Conservation (phyloP, 2,888 invertebrate genomes). For the Drosophila bunnanda region DNA sequence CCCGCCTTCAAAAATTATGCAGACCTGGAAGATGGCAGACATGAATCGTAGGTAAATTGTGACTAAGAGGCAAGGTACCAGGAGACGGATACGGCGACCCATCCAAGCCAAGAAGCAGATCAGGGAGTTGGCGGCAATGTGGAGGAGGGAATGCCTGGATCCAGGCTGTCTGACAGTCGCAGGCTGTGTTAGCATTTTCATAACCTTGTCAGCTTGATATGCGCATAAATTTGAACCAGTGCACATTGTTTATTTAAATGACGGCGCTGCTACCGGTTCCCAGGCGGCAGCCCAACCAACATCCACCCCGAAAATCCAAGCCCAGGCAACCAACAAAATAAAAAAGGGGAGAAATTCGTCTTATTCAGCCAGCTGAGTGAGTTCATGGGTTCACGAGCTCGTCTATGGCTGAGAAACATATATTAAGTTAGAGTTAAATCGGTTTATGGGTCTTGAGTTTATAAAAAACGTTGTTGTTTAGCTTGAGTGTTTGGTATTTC, state of each 20-base stretch:
- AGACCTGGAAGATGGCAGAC: slow-evolving; percentile 15
- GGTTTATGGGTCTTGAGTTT: background rate
- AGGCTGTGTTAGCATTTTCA: slow-evolving; percentile 73
- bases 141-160: slow-evolving; percentile 1
- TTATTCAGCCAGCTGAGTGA: slow-evolving; percentile 3
- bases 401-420: background rate
- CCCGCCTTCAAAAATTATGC: slow-evolving; percentile 39
- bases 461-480: background rate
- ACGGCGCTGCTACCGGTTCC: slow-evolving; percentile 59
- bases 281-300: slow-evolving; percentile 29
- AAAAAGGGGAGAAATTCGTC: slow-evolving; percentile 2
- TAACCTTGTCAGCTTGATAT: slow-evolving; percentile 80
- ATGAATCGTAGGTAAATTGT: slow-evolving; percentile 54
- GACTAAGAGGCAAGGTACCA: slow-evolving; percentile 17
- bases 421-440: background rate
- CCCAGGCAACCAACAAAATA: slow-evolving; percentile 7
- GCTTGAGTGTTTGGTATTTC: background rate
- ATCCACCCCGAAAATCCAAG: slow-evolving; percentile 37
- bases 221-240: slow-evolving; percentile 79
- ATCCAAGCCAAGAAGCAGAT: slow-evolving; percentile 33
- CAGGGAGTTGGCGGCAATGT: slow-evolving; percentile 3
- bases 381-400: slow-evolving; percentile 1
- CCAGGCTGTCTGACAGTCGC: slow-evolving; percentile 27
- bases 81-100: slow-evolving; percentile 16
- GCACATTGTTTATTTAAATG: slow-evolving; percentile 80